phyloP scores from a whole-genome alignment of 2,797 vertebrate species.

The Myotis vivesi region DNA sequence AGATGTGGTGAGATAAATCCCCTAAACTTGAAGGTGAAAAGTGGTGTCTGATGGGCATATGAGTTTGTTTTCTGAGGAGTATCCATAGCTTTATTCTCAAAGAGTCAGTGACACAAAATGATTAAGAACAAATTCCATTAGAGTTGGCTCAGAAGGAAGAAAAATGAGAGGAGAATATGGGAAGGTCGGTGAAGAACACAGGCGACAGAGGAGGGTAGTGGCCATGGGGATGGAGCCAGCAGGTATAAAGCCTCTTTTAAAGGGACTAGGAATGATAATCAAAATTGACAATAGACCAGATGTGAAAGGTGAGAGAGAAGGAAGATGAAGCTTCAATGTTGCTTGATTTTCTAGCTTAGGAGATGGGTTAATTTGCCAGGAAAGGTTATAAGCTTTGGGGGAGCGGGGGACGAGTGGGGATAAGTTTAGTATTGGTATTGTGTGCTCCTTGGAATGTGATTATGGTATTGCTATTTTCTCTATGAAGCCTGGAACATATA shows the following conservation, averaged over 20 bases:
- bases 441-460: background rate
- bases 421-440: background rate
- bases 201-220: background rate
- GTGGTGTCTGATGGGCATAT: background rate
- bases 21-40: background rate
- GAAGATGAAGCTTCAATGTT: background rate
- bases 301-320: background rate
- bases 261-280: background rate
- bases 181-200: background rate
- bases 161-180: background rate
- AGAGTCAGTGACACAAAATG: background rate
- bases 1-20: background rate
- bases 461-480: background rate
- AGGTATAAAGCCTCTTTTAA: background rate
- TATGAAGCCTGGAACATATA: background rate
- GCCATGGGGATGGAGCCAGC: background rate
- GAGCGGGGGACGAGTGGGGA: accelerated
- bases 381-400: background rate
- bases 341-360: conserved; percentile 3
- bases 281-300: background rate
- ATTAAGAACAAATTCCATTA: background rate
- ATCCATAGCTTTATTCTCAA: conserved; percentile 1
- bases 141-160: background rate
- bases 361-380: background rate
- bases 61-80: background rate